Conservation (phyloP, 2,888 invertebrate genomes). For the Euzetes globulus region DNA sequence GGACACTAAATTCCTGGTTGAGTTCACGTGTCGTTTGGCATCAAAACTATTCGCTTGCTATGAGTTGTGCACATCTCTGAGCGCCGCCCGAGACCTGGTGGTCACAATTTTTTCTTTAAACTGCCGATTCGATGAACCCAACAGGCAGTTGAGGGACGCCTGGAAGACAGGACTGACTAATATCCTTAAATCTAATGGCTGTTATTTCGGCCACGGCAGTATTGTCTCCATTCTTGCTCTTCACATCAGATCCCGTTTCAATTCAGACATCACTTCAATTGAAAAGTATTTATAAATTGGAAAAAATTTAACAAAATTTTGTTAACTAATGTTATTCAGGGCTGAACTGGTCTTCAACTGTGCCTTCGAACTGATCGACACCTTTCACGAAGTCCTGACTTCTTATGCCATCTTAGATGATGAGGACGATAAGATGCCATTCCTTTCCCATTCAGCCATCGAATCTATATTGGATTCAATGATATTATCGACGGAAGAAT, state of each 20-base stretch:
- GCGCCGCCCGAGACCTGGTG: neutral
- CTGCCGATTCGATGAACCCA: neutral
- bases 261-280: conserved; percentile 9
- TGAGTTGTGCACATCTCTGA: conserved; percentile 17
- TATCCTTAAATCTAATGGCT: conserved; percentile 7
- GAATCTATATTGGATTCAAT: neutral
- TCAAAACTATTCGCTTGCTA: conserved; percentile 3
- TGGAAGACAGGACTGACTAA: neutral
- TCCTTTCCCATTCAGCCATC: neutral
- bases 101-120: neutral
- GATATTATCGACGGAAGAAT: neutral
- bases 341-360: neutral
- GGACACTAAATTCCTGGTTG: neutral
- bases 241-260: neutral
- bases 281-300: conserved; percentile 7
- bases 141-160: neutral
- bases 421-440: neutral
- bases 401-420: neutral
- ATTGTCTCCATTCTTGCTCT: neutral
- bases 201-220: neutral
- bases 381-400: neutral
- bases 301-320: neutral
- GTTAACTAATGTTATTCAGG: neutral
- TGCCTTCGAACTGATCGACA: neutral
- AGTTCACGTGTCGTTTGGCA: conserved; percentile 18